Percentiles rank a stretch among this genome's conserved stretches.
phyloP scores from a whole-genome alignment of 2,113 vertebrate species.

The Phyllostomus discolor region DNA sequence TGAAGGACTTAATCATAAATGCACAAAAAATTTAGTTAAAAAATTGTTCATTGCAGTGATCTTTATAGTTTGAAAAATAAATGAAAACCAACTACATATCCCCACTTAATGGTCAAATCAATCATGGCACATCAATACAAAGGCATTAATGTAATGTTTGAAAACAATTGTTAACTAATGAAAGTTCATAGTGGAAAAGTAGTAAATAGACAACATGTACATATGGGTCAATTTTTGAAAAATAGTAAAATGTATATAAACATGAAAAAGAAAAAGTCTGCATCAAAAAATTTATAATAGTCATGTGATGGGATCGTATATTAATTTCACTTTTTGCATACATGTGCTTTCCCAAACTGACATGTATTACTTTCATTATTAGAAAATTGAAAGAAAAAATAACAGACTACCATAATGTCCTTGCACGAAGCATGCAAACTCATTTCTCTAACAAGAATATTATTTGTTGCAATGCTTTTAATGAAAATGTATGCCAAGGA shows the following conservation, averaged over 20 bases:
- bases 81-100: neutral
- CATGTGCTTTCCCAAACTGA: neutral
- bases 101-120: neutral
- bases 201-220: neutral
- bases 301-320: neutral
- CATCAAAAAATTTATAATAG: neutral
- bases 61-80: slow-evolving; percentile 9
- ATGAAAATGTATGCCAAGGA: neutral
- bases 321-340: neutral
- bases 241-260: neutral
- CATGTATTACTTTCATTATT: neutral
- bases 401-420: neutral
- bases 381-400: neutral
- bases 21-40: neutral
- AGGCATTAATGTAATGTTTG: neutral
- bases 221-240: neutral
- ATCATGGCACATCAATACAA: neutral
- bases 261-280: neutral
- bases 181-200: neutral
- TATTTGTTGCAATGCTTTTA: neutral
- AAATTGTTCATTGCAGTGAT: neutral
- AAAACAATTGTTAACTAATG: neutral
- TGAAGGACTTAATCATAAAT: neutral
- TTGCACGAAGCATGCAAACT: neutral
- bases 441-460: neutral